Evolutionary conservation across 2,888 invertebrate species (phyloP).

Genomic region (Netelia melanura): DNA sequence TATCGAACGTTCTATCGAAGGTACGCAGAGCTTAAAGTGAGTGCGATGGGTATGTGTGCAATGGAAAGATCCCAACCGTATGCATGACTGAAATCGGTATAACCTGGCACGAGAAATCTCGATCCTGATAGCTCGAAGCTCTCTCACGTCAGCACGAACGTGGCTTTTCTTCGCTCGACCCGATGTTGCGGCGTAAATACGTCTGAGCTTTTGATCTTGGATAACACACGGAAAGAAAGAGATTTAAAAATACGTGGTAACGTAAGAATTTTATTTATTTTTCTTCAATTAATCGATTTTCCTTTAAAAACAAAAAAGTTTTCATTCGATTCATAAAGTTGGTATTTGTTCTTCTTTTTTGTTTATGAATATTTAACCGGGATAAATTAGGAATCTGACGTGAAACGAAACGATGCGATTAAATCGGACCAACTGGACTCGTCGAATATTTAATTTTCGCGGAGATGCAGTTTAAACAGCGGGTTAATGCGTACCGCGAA

Average conservation of each 20-base stretch:
- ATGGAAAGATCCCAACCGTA: conserved; percentile 30
- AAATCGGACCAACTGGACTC: neutral
- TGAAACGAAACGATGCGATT: conserved; percentile 6
- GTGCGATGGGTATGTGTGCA: neutral
- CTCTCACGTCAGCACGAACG: conserved; percentile 50
- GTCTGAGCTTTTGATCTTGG: conserved; percentile 26
- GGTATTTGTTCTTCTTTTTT: neutral
- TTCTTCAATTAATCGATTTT: neutral
- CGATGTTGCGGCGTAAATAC: conserved; percentile 2
- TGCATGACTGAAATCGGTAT: conserved; percentile 28
- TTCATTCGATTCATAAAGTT: neutral
- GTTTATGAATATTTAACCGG: neutral
- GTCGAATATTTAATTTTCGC: conserved; percentile 26
- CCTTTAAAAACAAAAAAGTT: neutral
- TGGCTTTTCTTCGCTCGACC: conserved; percentile 35
- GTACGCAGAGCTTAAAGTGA: neutral
- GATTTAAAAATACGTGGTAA: too few relatives aligned
- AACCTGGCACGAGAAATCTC: conserved; percentile 50
- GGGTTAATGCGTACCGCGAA: neutral
- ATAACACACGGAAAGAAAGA: neutral
- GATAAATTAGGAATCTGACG: neutral
- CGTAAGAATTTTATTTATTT: neutral
- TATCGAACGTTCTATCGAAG: neutral
- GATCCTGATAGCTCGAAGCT: conserved; percentile 40
- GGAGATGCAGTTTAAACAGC: neutral